Evolutionary conservation across 2,113 vertebrate genomes (phyloP).

Genomic region (Amblyornis subalaris): DNA sequence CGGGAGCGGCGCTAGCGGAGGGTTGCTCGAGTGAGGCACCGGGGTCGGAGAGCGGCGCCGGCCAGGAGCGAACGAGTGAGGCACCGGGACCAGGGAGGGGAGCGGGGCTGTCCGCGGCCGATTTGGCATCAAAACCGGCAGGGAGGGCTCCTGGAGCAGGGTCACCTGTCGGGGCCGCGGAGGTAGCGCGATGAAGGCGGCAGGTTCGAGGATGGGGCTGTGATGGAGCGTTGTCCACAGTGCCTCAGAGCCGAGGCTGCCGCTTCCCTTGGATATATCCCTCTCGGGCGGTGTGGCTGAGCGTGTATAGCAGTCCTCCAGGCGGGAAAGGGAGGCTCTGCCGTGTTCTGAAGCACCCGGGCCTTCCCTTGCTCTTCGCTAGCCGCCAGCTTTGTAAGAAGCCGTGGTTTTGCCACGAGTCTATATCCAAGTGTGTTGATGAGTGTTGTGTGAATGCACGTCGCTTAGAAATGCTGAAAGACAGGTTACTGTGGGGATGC

Average conservation of each 20-base stretch:
- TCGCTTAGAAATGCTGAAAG: neutral
- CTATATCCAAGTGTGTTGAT: fast-evolving
- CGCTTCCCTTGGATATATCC: neutral
- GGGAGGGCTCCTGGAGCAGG: neutral
- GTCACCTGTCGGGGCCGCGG: neutral
- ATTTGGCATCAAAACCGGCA: fast-evolving
- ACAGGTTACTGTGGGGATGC: neutral
- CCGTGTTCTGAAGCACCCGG: fast-evolving
- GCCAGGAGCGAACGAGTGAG: neutral
- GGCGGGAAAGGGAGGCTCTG: too few species aligned
- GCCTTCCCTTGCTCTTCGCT: neutral
- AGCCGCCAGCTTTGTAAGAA: neutral
- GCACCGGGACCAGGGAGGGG: fast-evolving
- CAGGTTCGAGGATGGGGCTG: neutral
- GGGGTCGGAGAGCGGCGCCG: fast-evolving
- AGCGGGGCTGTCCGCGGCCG: fast-evolving
- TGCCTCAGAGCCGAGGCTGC: neutral
- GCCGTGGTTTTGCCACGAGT: fast-evolving
- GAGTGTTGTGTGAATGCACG: fast-evolving
- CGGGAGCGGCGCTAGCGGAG: fast-evolving
- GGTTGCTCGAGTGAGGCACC: too few species aligned
- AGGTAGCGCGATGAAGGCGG: too few species aligned
- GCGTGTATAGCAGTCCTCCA: neutral
- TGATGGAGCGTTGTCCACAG: fast-evolving
- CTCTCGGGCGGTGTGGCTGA: neutral